Conservation (phyloP, 2,113 vertebrate genomes). For the Elachura formosa region DNA sequence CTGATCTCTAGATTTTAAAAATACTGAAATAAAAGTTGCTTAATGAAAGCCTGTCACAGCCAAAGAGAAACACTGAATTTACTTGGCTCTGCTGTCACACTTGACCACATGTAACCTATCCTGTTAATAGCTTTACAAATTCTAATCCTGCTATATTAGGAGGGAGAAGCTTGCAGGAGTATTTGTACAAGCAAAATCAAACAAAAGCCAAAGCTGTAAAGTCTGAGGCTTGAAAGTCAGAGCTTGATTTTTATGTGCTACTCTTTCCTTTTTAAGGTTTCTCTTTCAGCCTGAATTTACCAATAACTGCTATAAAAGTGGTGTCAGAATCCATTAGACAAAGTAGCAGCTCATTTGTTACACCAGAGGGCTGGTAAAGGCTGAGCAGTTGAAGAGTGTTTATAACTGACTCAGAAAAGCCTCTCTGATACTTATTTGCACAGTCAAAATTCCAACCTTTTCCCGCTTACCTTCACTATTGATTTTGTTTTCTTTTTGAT, state of each 20-base stretch:
- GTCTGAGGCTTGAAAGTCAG: background rate
- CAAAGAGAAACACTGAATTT: background rate
- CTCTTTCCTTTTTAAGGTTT: background rate
- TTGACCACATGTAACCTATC: background rate
- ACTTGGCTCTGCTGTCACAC: background rate
- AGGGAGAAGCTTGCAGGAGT: background rate
- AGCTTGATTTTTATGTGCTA: background rate
- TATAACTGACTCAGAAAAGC: background rate
- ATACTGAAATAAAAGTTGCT: background rate
- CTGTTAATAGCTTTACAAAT: background rate
- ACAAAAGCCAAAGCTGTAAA: background rate
- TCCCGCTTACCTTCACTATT: conserved; percentile 85
- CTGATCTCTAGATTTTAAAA: background rate
- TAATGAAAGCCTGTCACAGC: background rate
- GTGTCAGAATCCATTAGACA: background rate
- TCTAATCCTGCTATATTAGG: background rate
- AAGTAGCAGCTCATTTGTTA: background rate
- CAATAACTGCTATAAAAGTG: background rate
- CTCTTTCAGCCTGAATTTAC: background rate
- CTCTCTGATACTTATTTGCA: background rate
- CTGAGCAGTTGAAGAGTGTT: background rate
- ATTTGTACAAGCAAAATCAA: background rate
- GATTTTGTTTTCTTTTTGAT: conserved; percentile 99
- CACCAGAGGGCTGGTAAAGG: background rate
- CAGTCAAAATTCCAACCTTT: background rate